Conservation (phyloP, 1,140 invertebrate species). For the Oscheius sp. region DNA sequence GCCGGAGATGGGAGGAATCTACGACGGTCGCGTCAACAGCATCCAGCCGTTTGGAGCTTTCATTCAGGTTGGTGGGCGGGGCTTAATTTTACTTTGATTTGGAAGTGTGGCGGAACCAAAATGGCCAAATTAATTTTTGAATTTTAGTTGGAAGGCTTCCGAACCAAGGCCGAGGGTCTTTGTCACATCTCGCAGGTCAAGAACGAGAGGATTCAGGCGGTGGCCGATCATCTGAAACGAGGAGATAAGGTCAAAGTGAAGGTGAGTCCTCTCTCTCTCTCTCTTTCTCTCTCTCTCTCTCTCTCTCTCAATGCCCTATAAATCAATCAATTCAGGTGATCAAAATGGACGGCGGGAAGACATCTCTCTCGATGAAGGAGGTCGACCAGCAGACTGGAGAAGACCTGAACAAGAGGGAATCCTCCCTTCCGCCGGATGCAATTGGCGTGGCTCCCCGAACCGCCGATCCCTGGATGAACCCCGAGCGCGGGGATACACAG, state of each 20-base stretch:
- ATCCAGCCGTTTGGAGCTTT: slow-evolving; percentile 97
- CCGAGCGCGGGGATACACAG: slow-evolving; percentile 15
- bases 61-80: slow-evolving; percentile 70
- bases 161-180: slow-evolving; percentile 83
- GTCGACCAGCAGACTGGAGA: slow-evolving; percentile 90
- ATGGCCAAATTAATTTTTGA: not conserved
- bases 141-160: slow-evolving; percentile 75
- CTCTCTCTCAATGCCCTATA: no score
- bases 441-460: slow-evolving; percentile 68
- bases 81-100: not conserved
- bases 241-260: slow-evolving; percentile 81
- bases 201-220: slow-evolving; percentile 89
- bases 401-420: slow-evolving; percentile 82
- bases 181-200: slow-evolving; percentile 91
- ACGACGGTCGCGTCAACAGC: slow-evolving; percentile 87
- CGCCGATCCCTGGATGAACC: slow-evolving; percentile 69
- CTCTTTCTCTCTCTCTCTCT: no score
- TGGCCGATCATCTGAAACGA: slow-evolving; percentile 84
- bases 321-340: slow-evolving; percentile 85
- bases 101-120: no score
- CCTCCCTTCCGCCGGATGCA: slow-evolving; percentile 48
- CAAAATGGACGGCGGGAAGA: slow-evolving; percentile 85
- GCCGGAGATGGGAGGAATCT: slow-evolving; percentile 72
- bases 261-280: slow-evolving; percentile 67
- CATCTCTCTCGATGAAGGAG: slow-evolving; percentile 94